A percentile compares a stretch with the other conserved stretches of the same genome.
Conservation (phyloP, 1,140 invertebrate genomes). For the Condylostylus longicornis region DNA sequence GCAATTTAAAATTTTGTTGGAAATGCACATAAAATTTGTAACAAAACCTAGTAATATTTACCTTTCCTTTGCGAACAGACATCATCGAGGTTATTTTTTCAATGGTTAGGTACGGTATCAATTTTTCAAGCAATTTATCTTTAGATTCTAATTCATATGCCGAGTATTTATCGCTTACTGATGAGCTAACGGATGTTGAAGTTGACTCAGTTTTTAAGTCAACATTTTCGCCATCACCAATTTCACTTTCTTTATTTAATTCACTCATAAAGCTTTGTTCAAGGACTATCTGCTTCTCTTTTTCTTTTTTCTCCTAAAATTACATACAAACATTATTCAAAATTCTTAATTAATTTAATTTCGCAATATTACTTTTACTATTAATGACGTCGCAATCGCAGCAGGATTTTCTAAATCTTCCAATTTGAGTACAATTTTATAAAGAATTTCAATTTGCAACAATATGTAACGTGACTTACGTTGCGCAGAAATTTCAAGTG, state of each 20-base stretch:
- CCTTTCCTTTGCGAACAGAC: constrained; percentile 57
- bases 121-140: constrained; percentile 40
- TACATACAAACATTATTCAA: constrained; percentile 2
- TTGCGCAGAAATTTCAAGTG: constrained; percentile 20
- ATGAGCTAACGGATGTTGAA: constrained; percentile 31
- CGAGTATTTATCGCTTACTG: constrained; percentile 25
- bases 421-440: constrained; percentile 48
- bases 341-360: constrained; percentile 4
- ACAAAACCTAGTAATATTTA: constrained; percentile 19
- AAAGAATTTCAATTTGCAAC: constrained; percentile 65
- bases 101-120: constrained; percentile 44
- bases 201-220: constrained; percentile 28
- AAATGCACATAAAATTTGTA: constrained; percentile 3
- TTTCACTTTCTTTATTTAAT: constrained; percentile 27
- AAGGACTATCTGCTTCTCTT: constrained; percentile 35
- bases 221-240: constrained; percentile 19
- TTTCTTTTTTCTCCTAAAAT: constrained; percentile 40
- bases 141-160: constrained; percentile 25
- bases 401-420: constrained; percentile 59
- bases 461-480: constrained; percentile 55
- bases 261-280: constrained; percentile 29
- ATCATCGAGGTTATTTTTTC: constrained; percentile 49
- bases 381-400: constrained; percentile 47
- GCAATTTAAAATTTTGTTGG: constrained; percentile 8
- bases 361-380: constrained; percentile 28